phyloP scores from a whole-genome alignment of 1,140 invertebrate genomes.

The Drosophila mauritiana region DNA sequence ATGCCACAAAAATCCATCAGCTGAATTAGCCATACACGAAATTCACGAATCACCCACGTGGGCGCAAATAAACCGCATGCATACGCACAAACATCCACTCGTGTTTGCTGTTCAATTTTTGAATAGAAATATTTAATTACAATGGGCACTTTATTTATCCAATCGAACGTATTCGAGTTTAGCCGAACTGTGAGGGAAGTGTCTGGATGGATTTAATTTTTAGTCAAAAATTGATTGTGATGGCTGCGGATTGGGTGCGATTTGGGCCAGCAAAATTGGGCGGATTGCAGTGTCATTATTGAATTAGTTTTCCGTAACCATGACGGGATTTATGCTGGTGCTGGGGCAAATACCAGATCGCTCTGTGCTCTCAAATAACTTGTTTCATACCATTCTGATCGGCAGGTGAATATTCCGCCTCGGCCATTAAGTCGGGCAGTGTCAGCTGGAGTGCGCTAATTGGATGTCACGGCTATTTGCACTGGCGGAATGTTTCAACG shows the following conservation, averaged over 20 bases:
- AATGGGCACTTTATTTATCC: slow-evolving; percentile 61
- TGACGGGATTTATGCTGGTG: slow-evolving; percentile 24
- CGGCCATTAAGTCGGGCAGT: slow-evolving; percentile 80
- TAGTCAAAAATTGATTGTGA: slow-evolving; percentile 46
- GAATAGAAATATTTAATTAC: slow-evolving; percentile 77
- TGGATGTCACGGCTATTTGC: slow-evolving; percentile 75
- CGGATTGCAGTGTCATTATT: slow-evolving; percentile 14
- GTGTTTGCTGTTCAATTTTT: slow-evolving; percentile 54
- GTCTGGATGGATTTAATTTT: slow-evolving; percentile 26
- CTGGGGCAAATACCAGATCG: slow-evolving; percentile 16
- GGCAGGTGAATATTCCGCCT: slow-evolving; percentile 84
- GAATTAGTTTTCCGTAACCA: slow-evolving; percentile 13
- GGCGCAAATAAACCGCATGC: background rate
- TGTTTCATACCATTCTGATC: slow-evolving; percentile 38
- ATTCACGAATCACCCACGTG: slow-evolving; percentile 9
- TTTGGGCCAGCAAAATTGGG: slow-evolving; percentile 2
- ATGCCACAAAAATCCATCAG: slow-evolving; percentile 36
- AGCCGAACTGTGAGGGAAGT: background rate
- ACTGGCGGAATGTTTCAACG: slow-evolving; percentile 69
- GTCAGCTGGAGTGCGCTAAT: slow-evolving; percentile 74
- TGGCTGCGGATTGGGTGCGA: slow-evolving; percentile 4
- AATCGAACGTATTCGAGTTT: slow-evolving; percentile 30
- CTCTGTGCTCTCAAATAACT: slow-evolving; percentile 4
- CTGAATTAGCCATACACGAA: slow-evolving; percentile 19
- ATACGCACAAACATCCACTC: background rate